Percentiles rank a stretch among this genome's conserved stretches.
phyloP scores from a whole-genome alignment of 2,888 invertebrate species.

The Xanthia icteritia region DNA sequence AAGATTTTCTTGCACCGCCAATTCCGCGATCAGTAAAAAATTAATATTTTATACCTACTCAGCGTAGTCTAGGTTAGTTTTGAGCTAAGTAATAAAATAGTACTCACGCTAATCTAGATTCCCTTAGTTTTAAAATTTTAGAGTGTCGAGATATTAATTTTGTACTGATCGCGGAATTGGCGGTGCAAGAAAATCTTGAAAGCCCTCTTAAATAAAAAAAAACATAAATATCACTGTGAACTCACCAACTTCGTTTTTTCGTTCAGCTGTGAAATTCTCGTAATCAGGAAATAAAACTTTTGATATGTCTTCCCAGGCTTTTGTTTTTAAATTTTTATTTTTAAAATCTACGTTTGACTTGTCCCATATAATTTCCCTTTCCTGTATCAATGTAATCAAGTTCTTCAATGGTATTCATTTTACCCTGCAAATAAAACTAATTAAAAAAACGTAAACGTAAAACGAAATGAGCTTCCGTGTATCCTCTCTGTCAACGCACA shows the following conservation, averaged over 20 bases:
- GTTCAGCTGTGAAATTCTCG: neutral
- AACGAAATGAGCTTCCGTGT: conserved; percentile 16
- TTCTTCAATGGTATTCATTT: no score
- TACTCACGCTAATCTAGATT: conserved; percentile 55
- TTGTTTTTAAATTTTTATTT: conserved; percentile 37
- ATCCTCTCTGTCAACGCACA: conserved; percentile 50
- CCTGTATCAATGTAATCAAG: conserved; percentile 45
- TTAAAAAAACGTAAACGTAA: no score
- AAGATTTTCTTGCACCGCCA: conserved; percentile 3
- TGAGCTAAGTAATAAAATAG: conserved; percentile 50
- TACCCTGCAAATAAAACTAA: no score
- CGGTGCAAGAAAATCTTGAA: conserved; percentile 29
- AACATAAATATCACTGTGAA: no score
- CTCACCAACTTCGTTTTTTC: no score
- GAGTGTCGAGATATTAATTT: conserved; percentile 53
- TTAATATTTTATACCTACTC: conserved; percentile 38
- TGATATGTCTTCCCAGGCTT: conserved; percentile 5
- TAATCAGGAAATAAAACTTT: conserved; percentile 6
- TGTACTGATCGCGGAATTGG: conserved; percentile 31
- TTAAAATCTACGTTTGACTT: conserved; percentile 46
- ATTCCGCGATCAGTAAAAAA: conserved; percentile 3
- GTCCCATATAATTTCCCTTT: conserved; percentile 49
- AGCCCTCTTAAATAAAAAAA: conserved; percentile 4
- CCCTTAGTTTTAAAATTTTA: conserved; percentile 52
- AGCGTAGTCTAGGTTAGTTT: conserved; percentile 46